Base-by-base conservation (phyloP, 2,797 vertebrate species). In the Cygnus olor region DNA sequence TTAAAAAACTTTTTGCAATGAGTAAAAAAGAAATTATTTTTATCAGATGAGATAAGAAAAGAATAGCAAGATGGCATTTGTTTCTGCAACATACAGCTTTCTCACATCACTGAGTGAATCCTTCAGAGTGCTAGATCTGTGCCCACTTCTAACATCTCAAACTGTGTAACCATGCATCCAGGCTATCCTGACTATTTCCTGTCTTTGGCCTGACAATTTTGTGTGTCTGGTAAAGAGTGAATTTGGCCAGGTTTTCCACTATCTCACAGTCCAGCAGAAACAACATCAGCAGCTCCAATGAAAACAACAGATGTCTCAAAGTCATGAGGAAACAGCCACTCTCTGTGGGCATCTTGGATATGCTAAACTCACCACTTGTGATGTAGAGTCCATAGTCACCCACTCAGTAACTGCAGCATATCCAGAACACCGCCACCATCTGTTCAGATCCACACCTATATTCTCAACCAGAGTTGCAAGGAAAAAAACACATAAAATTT, bases 291-390 rank as follows among this genome's bases (percentile, higher is more conserved):
- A 68, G 34, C 34, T 66, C 71, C 27, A 77, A 45, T 18, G 38
- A 82, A 87, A 92, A 92, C 54, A 89, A 53, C 84, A 96, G 86
- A 89, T 90, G 87, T 77, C 57, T 85, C n/a, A 70, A 94, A 64
- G 61, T 87, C 74, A 47, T 7, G 14, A 21, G 36, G 44, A 88
- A 82, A 85, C 1, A 2, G 82, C 16, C 24, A 27, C 57, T 66
- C 80, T 80, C 91, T 85, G 69, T 57, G 44, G 36, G 72, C n/a
- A 49, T 68, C 61, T 88, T 85, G 76, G 44, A 64, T 30, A 53
- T 47, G 25, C 64, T 18, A 36, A 89, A 69, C 56, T 73, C 53
- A 64, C 51, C 56, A 58, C 66, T 56, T 32, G 40, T 82, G 51
- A 60, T 93, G 27, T 19, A 38, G 32, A 85, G 45, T 91, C 69